These are phyloP conservation scores for Spatulosminthurus flaviceps DNA, from an alignment of 2,888 invertebrate genomes.

Conservation along the genomic window DNA sequence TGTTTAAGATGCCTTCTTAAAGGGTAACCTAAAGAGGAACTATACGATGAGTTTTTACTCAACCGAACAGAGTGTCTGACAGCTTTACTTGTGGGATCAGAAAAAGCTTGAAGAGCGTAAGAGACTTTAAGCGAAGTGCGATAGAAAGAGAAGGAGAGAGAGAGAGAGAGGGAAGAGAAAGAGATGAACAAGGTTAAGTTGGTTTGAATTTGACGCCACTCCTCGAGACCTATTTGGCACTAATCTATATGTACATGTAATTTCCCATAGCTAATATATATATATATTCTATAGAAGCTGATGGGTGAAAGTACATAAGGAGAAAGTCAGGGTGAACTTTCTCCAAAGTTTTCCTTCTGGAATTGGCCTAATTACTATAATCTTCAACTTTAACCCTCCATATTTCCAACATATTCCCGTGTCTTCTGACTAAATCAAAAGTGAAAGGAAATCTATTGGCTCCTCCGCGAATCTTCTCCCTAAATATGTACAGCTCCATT, in stretches of 20 bases:
- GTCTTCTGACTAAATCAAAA: constrained; percentile 2
- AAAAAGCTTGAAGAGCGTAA: constrained; percentile 1
- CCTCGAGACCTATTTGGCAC: neutral
- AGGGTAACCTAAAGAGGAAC: neutral
- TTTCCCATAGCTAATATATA: too few species aligned
- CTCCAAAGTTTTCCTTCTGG: constrained; percentile 45
- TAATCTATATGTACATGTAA: neutral
- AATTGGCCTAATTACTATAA: constrained; percentile 56
- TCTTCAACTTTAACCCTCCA: constrained; percentile 44
- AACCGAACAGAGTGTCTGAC: constrained; percentile 9
- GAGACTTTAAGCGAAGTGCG: neutral
- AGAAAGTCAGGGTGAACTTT: constrained; percentile 37
- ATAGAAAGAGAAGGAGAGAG: too few species aligned
- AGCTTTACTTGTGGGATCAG: constrained; percentile 23
- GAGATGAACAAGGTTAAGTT: constrained; percentile 1
- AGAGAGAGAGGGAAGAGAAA: too few species aligned
- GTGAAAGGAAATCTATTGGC: neutral
- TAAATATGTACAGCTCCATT: too few species aligned
- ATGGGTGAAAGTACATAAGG: too few species aligned
- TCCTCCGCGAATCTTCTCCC: neutral
- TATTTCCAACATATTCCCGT: neutral
- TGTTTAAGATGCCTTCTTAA: neutral
- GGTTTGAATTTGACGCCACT: constrained; percentile 12
- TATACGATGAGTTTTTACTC: constrained; percentile 5
- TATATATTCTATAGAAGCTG: too few species aligned